These are phyloP conservation scores for Campoplex capitator DNA, from an alignment of 2,888 invertebrate species.

Conservation along the genomic window DNA sequence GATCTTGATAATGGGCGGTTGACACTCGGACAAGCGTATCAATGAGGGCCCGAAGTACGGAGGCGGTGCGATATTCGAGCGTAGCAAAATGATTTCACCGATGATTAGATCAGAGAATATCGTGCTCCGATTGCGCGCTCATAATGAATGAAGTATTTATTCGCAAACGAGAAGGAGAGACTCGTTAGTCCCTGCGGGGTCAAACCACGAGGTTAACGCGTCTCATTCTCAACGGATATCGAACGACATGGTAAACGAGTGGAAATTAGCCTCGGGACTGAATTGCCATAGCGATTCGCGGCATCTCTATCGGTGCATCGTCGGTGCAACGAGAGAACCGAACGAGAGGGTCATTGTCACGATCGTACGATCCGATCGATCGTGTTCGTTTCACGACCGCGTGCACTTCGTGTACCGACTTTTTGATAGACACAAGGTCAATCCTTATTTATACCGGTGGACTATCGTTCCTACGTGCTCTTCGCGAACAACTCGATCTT, in stretches of 20 bases:
- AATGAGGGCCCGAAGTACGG: not conserved
- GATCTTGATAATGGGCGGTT: constrained; percentile 31
- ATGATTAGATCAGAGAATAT: constrained; percentile 34
- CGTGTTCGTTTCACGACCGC: constrained; percentile 46
- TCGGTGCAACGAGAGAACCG: constrained; percentile 55
- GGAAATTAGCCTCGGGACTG: constrained; percentile 57
- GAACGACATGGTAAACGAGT: constrained; percentile 52
- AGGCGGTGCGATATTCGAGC: not conserved
- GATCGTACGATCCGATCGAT: constrained; percentile 61
- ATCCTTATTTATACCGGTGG: constrained; percentile 45
- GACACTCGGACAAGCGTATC: not conserved
- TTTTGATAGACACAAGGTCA: constrained; percentile 54
- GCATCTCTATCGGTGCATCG: constrained; percentile 52
- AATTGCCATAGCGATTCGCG: not conserved
- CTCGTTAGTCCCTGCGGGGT: constrained; percentile 6
- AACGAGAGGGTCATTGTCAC: constrained; percentile 66
- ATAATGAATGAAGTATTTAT: not conserved
- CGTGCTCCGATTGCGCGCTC: not conserved
- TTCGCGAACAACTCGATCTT: constrained; percentile 30
- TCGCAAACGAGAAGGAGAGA: not conserved
- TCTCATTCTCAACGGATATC: constrained; percentile 28
- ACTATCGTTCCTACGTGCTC: not conserved
- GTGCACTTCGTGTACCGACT: constrained; percentile 30
- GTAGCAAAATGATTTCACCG: constrained; percentile 14
- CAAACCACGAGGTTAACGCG: constrained; percentile 44